Evolutionary conservation across 2,113 vertebrate species (phyloP).

Genomic region (Gymnocephalus cernua): DNA sequence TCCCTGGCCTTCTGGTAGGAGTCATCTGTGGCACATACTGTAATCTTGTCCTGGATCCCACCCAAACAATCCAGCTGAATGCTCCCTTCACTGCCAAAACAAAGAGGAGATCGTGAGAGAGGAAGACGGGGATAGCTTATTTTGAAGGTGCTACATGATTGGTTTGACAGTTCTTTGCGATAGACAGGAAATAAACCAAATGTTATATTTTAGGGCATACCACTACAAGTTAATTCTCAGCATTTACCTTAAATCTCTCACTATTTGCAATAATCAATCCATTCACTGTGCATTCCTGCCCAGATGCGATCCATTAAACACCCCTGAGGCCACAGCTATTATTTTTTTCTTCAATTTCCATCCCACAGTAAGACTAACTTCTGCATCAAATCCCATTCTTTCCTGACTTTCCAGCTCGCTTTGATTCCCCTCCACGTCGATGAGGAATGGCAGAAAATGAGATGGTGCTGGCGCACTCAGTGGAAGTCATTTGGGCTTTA

Average conservation of each 20-base stretch:
- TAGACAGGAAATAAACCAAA: constrained; percentile 1
- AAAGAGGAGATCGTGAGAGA: constrained; percentile 47
- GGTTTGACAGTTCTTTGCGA: neutral
- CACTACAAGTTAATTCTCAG: neutral
- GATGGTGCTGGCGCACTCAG: constrained; percentile 34
- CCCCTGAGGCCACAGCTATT: constrained; percentile 36
- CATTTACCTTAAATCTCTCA: constrained; percentile 1
- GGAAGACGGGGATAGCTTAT: neutral
- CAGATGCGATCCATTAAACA: constrained; percentile 34
- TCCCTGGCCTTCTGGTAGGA: constrained; percentile 98
- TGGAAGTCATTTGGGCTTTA: constrained; percentile 66
- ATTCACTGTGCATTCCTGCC: constrained; percentile 26
- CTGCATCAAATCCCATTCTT: constrained; percentile 58
- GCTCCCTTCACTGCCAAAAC: constrained; percentile 88
- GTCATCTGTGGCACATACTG: constrained; percentile 96
- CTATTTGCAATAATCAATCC: neutral
- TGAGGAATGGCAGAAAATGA: constrained; percentile 73
- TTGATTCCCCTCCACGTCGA: constrained; percentile 69
- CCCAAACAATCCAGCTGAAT: constrained; percentile 96
- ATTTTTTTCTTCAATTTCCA: constrained; percentile 64
- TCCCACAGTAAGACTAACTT: constrained; percentile 47
- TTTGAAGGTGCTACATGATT: neutral
- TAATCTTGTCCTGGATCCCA: constrained; percentile 98
- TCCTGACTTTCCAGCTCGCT: constrained; percentile 45
- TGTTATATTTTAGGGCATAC: constrained; percentile 10